Conservation (phyloP, 2,797 vertebrate genomes). For the Coendou prehensilis region DNA sequence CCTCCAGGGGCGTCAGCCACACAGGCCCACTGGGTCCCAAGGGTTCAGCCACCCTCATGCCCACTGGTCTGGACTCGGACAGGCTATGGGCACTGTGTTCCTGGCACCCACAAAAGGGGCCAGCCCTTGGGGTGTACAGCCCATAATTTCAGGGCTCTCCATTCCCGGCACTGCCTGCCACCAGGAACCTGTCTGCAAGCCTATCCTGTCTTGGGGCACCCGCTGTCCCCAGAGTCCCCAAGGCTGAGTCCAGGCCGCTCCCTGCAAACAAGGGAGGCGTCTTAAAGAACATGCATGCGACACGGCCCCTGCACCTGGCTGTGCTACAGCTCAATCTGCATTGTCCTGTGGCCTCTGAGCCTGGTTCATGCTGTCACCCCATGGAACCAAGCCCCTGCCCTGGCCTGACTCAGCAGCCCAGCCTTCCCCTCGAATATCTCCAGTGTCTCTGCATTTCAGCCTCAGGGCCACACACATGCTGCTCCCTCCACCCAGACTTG, state of each 20-base stretch:
- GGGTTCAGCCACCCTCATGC: background rate
- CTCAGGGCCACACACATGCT: background rate
- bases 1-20: background rate
- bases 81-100: background rate
- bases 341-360: background rate
- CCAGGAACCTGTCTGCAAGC: background rate
- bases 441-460: background rate
- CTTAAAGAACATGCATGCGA: background rate
- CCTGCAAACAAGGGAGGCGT: background rate
- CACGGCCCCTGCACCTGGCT: background rate
- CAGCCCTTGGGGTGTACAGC: fast-evolving
- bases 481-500: fast-evolving
- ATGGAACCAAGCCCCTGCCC: background rate
- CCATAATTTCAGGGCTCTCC: background rate
- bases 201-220: background rate
- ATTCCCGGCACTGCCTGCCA: background rate
- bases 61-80: background rate
- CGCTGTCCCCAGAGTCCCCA: background rate
- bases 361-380: background rate
- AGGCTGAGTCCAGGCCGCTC: too few species aligned
- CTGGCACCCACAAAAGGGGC: background rate
- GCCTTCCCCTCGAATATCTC: background rate
- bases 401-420: background rate
- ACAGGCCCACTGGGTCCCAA: background rate
- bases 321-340: background rate